These are phyloP conservation scores for Lasioglossum pauxillum DNA, from an alignment of 2,888 invertebrate species.

Conservation along the genomic window DNA sequence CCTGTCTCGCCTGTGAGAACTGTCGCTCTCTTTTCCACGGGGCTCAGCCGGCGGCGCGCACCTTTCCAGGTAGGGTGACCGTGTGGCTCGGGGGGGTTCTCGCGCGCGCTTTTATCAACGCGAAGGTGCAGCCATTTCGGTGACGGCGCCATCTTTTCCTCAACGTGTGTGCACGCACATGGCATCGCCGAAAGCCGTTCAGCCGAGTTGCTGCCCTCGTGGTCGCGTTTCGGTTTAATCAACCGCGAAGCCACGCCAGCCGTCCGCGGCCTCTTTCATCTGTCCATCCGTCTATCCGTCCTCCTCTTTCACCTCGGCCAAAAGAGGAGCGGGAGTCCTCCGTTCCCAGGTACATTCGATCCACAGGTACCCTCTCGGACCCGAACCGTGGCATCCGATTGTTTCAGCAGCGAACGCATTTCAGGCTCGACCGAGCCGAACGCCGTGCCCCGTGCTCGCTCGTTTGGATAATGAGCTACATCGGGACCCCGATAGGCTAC, in stretches of 20 bases:
- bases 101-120: slow-evolving; percentile 69
- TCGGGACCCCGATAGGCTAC: not conserved
- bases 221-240: slow-evolving; percentile 71
- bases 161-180: slow-evolving; percentile 47
- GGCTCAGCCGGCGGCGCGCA: slow-evolving; percentile 37
- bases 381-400: not conserved
- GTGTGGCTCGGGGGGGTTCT: slow-evolving; percentile 24
- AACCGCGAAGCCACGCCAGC: slow-evolving; percentile 73
- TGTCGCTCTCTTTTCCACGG: slow-evolving; percentile 5
- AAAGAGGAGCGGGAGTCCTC: not conserved
- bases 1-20: slow-evolving; percentile 7
- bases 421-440: not conserved
- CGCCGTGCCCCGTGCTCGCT: slow-evolving; percentile 4
- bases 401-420: not conserved
- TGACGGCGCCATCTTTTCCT: slow-evolving; percentile 73
- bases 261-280: slow-evolving; percentile 66
- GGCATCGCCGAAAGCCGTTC: slow-evolving; percentile 32
- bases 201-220: slow-evolving; percentile 53
- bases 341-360: slow-evolving; percentile 4
- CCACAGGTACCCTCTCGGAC: slow-evolving; percentile 7
- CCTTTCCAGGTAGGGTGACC: slow-evolving; percentile 71
- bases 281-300: slow-evolving; percentile 35
- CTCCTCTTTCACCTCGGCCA: slow-evolving; percentile 42
- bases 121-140: slow-evolving; percentile 76
- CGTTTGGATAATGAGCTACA: slow-evolving; percentile 18